phyloP scores from a whole-genome alignment of 1,140 invertebrate species.

The Drosophila serrata region DNA sequence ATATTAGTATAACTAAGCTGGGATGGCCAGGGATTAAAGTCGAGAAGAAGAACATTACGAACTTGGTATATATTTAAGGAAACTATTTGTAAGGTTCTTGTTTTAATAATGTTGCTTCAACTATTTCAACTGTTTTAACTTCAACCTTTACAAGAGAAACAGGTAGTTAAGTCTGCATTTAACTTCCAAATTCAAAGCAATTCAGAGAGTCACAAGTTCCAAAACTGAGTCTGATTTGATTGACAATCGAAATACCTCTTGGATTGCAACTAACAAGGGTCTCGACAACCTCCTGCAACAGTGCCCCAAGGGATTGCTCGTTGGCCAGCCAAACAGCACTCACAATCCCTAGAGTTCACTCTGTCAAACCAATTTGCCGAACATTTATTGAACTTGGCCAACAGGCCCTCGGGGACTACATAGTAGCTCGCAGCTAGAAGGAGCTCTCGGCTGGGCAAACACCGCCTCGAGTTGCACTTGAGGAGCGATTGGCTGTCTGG shows the following conservation, averaged over 20 bases:
- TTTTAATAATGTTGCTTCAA: background rate
- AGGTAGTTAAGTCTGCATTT: background rate
- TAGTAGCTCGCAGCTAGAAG: background rate
- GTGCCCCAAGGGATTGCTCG: conserved; percentile 3
- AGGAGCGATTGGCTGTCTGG: conserved; percentile 59
- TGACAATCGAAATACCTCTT: conserved; percentile 45
- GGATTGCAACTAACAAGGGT: conserved; percentile 22
- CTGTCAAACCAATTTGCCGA: conserved; percentile 76
- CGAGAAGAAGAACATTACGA: too few relatives aligned
- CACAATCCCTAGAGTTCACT: conserved; percentile 52
- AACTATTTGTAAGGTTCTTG: background rate
- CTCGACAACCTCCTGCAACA: conserved; percentile 31
- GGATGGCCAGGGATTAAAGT: background rate
- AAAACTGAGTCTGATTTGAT: conserved; percentile 24
- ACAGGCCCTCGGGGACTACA: conserved; percentile 19
- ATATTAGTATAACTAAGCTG: conserved; percentile 4
- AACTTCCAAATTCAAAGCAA: conserved; percentile 5
- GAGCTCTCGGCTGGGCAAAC: conserved; percentile 46
- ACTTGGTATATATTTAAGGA: background rate
- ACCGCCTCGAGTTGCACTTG: conserved; percentile 56
- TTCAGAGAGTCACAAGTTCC: conserved; percentile 4
- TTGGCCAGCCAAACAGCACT: conserved; percentile 17
- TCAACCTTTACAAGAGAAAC: background rate
- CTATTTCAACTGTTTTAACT: too few relatives aligned
- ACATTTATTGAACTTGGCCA: conserved; percentile 76